These are phyloP conservation scores for Acrocyrtus sp. DNA, from an alignment of 2,888 invertebrate genomes.

Conservation along the genomic window DNA sequence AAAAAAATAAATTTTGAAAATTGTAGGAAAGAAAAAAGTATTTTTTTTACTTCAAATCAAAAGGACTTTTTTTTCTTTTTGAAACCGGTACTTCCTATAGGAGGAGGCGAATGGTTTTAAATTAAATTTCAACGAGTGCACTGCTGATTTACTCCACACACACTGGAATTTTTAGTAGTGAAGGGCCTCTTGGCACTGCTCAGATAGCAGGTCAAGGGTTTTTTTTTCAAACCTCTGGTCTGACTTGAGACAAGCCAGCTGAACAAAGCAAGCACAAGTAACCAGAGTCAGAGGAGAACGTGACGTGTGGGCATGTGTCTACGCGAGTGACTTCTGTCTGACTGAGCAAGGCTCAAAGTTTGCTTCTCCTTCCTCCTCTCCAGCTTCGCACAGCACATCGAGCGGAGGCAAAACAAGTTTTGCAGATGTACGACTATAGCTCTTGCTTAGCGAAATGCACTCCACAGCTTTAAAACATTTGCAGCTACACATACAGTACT, in stretches of 20 bases:
- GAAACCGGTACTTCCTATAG: no score
- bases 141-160: conserved; percentile 6
- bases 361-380: conserved; percentile 39
- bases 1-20: no score
- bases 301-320: conserved; percentile 47
- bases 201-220: conserved; percentile 34
- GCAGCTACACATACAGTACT: no score
- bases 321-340: conserved; percentile 36
- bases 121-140: not conserved
- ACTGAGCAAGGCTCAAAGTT: conserved; percentile 35
- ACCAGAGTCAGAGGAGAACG: conserved; percentile 38
- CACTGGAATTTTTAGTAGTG: not conserved
- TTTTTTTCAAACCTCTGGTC: conserved; percentile 33
- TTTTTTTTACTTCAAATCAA: no score
- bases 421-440: not conserved
- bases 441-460: not conserved
- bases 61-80: no score
- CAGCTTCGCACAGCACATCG: conserved; percentile 11
- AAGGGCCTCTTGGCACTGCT: conserved; percentile 26
- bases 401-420: not conserved
- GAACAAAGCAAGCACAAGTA: conserved; percentile 15
- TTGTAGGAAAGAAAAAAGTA: no score
- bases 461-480: no score
- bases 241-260: conserved; percentile 41
- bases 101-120: conserved; percentile 24